Conservation (phyloP, 2,113 vertebrate genomes). For the Oncorhynchus tshawytscha region DNA sequence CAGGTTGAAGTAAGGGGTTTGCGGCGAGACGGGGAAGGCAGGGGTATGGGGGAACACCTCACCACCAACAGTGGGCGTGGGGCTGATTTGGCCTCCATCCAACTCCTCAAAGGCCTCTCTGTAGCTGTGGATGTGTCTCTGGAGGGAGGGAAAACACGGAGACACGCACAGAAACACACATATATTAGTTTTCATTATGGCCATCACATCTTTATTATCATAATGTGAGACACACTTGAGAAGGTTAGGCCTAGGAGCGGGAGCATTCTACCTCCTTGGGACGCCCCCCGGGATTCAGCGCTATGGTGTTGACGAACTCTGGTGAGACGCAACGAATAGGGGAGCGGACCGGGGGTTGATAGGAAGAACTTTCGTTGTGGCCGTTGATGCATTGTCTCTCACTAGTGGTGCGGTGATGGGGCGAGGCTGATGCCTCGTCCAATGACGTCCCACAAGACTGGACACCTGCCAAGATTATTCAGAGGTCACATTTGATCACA, state of each 20-base stretch:
- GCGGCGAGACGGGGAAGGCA: constrained; percentile 77
- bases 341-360: constrained; percentile 76
- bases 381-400: constrained; percentile 83
- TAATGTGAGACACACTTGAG: no score
- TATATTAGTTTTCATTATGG: not conserved
- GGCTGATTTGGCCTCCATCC: constrained; percentile 72
- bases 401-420: constrained; percentile 75
- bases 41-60: constrained; percentile 84
- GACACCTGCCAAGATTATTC: constrained; percentile 70
- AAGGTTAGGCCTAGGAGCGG: no score
- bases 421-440: constrained; percentile 67
- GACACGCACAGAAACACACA: constrained; percentile 9
- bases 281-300: constrained; percentile 93
- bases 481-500: not conserved
- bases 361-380: constrained; percentile 63
- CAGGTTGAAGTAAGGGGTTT: constrained; percentile 80
- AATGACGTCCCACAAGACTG: constrained; percentile 74
- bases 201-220: no score
- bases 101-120: constrained; percentile 96
- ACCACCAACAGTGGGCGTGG: constrained; percentile 82
- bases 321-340: constrained; percentile 90
- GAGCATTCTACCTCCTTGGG: constrained; percentile 87
- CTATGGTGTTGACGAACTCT: constrained; percentile 90
- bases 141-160: constrained; percentile 33
- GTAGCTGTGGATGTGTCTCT: constrained; percentile 98